phyloP scores from a whole-genome alignment of 1,140 invertebrate species.

The Argopecten irradians region DNA sequence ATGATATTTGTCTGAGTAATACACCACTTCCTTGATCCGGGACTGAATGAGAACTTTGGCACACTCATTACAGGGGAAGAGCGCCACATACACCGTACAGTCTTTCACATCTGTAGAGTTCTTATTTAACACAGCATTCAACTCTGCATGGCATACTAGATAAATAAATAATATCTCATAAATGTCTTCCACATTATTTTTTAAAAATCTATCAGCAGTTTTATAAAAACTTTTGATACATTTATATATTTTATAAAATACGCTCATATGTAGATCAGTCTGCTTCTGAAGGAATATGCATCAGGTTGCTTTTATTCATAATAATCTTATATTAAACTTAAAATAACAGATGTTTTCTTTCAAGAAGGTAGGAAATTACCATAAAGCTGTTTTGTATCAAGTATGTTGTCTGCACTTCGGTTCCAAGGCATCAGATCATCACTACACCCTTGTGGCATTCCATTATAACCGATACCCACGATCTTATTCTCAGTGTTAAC shows the following conservation, averaged over 20 bases:
- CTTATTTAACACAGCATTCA: conserved; percentile 97
- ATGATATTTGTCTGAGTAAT: conserved; percentile 88
- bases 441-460: conserved; percentile 91
- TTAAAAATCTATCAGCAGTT: neutral
- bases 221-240: neutral
- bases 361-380: conserved; percentile 79
- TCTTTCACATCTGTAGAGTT: conserved; percentile 86
- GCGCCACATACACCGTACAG: conserved; percentile 90
- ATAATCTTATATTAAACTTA: neutral
- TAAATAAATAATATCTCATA: conserved; percentile 60
- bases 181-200: neutral
- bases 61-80: conserved; percentile 98
- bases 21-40: conserved; percentile 87
- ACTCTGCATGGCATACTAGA: conserved; percentile 97
- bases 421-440: conserved; percentile 94
- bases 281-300: neutral
- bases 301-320: neutral
- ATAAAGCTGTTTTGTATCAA: conserved; percentile 90
- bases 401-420: conserved; percentile 79
- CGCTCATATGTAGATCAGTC: neutral
- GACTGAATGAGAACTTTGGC: conserved; percentile 97
- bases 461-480: conserved; percentile 96
- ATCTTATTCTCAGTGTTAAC: conserved; percentile 90
- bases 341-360: neutral
- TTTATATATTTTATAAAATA: neutral